Base-by-base conservation (phyloP, 2,113 vertebrate genomes). In the Nibea coibor region DNA sequence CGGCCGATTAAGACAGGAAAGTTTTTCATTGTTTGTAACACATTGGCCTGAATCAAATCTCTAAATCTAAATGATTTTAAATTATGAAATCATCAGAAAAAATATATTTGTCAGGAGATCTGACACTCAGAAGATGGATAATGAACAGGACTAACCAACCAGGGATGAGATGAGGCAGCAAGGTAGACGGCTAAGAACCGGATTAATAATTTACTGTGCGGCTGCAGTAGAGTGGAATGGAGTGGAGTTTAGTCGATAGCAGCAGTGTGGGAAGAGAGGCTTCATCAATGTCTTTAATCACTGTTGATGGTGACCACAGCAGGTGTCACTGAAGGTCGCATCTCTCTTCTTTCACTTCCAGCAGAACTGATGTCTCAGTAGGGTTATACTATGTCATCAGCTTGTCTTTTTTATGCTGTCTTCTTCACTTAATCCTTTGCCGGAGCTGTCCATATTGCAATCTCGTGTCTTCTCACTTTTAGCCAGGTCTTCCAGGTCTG, bases 401-500 rank as follows among this genome's bases (percentile, higher is more conserved):
- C 14, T 75, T 26, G 10, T 73, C 42, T 72, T 43, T 62, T 56
- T 16, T 6, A 24, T 35, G 59, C 16, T 51, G 47, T 10, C 19
- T 47, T 64, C 53, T 59, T 7, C 26, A 39, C 51, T 43, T 22
- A 62, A 48, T 75, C 24, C 19, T 5, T 50, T 39, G 22, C 31
- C 35, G 8, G 77, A 80, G 54, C 3, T 54, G 42, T 64, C 69
- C 31, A 17, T 47, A 42, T 26, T 64, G 43, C n/a, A 10, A 5
- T 72, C 26, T 50, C 16, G 42, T 63, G 28, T n/a, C 58, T 73
- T 57, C 26, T 89, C 80, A 0, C 81, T 90, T 72, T 77, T 58
- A 62, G 35, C 64, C 54, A 88, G 71, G 43, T 82, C 89, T 82
- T 87, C 72, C 45, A 95, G 62, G 75, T 93, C 94, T 95, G 69